Evolutionary conservation across 2,888 invertebrate genomes (phyloP).

Genomic region (Leucoptera coffeella): DNA sequence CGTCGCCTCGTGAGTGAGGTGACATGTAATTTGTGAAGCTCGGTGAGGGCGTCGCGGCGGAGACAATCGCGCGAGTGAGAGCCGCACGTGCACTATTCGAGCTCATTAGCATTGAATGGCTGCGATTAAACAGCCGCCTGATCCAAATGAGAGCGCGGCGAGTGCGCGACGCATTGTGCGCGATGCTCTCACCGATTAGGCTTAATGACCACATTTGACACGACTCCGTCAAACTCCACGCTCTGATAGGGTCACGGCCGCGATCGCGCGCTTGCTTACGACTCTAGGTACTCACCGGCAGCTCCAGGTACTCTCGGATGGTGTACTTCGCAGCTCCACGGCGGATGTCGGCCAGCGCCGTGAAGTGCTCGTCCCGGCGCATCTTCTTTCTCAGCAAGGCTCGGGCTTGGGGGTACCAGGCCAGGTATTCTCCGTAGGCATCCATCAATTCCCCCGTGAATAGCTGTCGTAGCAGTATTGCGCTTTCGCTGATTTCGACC

Average conservation of each 20-base stretch:
- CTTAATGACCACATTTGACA: slow-evolving; percentile 34
- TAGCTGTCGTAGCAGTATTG: slow-evolving; percentile 46
- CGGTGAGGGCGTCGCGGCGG: background rate
- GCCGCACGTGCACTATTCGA: slow-evolving; percentile 37
- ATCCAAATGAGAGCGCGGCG: slow-evolving; percentile 28
- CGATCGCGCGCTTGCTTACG: no score
- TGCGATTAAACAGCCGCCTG: slow-evolving; percentile 21
- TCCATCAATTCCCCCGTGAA: slow-evolving; percentile 62
- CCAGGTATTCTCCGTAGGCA: slow-evolving; percentile 59
- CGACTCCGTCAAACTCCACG: no score
- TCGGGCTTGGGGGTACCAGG: slow-evolving; percentile 53
- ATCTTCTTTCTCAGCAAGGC: slow-evolving; percentile 58
- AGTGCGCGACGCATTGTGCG: slow-evolving; percentile 26
- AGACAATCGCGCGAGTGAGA: slow-evolving; percentile 21
- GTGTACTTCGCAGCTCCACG: slow-evolving; percentile 61
- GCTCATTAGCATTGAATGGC: slow-evolving; percentile 48
- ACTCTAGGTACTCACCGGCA: slow-evolving; percentile 73
- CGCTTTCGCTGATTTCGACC: slow-evolving; percentile 27
- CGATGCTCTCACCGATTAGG: slow-evolving; percentile 26
- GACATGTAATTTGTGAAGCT: no score
- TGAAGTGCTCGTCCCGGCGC: slow-evolving; percentile 60
- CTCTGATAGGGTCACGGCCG: no score
- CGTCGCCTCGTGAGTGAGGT: no score
- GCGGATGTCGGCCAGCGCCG: slow-evolving; percentile 59
- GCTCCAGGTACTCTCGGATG: slow-evolving; percentile 57